A percentile compares a stretch with the other conserved stretches of the same genome.
Evolutionary conservation across 2,113 vertebrate genomes (phyloP).

Genomic region (Syrrhaptes paradoxus): DNA sequence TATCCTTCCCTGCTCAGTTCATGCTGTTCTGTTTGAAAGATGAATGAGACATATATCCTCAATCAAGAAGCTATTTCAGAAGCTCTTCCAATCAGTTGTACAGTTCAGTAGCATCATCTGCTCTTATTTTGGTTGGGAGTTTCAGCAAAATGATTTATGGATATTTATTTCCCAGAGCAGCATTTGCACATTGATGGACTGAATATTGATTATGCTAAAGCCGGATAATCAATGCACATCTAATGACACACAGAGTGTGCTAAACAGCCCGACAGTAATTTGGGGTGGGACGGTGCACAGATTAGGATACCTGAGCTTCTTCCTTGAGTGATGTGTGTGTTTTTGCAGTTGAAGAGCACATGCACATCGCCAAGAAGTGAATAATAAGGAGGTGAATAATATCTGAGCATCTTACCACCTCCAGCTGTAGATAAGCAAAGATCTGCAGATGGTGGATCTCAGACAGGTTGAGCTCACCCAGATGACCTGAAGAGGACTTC

Average conservation of each 20-base stretch:
- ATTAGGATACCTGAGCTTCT: neutral
- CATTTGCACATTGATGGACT: neutral
- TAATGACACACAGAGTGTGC: neutral
- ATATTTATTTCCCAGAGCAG: constrained; percentile 10
- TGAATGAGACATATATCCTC: constrained; percentile 47
- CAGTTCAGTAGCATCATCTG: neutral
- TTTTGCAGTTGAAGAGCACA: neutral
- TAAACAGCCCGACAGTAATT: neutral
- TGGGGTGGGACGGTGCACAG: neutral
- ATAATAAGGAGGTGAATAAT: neutral
- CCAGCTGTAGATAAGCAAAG: neutral
- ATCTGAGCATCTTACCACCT: neutral
- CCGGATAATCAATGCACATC: neutral
- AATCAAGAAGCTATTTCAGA: constrained; percentile 38
- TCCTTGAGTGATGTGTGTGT: neutral
- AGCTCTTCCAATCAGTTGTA: neutral
- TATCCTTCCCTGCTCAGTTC: neutral
- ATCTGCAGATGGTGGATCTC: neutral
- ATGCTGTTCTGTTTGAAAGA: constrained; percentile 22
- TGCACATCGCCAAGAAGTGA: neutral
- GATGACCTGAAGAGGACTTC: neutral
- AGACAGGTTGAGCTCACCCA: neutral
- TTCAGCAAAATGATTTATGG: neutral
- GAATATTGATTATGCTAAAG: neutral
- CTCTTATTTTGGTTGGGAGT: neutral